Percentiles rank a stretch among this genome's conserved stretches.
phyloP scores from a whole-genome alignment of 2,797 vertebrate species.

The Crypturellus tataupa region DNA sequence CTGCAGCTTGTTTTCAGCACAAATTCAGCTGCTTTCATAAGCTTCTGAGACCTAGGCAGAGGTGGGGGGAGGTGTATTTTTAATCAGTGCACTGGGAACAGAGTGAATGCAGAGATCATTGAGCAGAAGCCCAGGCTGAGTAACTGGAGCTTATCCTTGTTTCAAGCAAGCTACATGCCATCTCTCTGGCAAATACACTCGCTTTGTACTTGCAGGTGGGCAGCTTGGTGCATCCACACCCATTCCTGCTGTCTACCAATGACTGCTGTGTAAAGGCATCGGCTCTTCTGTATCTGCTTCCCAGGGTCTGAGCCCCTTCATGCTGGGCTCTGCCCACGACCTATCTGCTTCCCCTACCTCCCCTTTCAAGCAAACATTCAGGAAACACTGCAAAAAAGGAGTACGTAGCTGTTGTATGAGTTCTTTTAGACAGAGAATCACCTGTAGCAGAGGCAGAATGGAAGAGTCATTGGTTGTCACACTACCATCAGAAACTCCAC shows the following conservation, averaged over 20 bases:
- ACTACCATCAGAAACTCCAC: not conserved
- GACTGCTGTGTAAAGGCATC: not conserved
- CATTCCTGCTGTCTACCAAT: not conserved
- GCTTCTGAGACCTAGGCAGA: not conserved
- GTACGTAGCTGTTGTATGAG: not conserved
- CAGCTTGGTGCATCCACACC: not conserved
- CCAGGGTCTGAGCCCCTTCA: not conserved
- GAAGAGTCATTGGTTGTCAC: not conserved
- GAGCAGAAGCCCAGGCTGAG: not conserved
- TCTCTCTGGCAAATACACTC: fast-evolving
- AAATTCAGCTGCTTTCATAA: constrained; percentile 34
- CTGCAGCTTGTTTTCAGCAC: constrained; percentile 57
- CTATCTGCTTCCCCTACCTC: not conserved
- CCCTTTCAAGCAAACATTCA: not conserved
- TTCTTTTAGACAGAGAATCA: not conserved
- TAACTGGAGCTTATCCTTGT: not conserved
- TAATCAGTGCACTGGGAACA: not conserved
- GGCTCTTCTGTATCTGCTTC: not conserved
- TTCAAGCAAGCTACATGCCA: not conserved
- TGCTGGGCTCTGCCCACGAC: not conserved
- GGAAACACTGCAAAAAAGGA: not conserved
- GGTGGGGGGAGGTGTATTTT: not conserved
- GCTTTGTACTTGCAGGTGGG: not conserved
- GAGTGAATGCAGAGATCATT: fast-evolving
- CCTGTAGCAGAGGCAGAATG: not conserved